Evolutionary conservation across 2,797 vertebrate species (phyloP).

Genomic region (Lophotriccus pileatus): DNA sequence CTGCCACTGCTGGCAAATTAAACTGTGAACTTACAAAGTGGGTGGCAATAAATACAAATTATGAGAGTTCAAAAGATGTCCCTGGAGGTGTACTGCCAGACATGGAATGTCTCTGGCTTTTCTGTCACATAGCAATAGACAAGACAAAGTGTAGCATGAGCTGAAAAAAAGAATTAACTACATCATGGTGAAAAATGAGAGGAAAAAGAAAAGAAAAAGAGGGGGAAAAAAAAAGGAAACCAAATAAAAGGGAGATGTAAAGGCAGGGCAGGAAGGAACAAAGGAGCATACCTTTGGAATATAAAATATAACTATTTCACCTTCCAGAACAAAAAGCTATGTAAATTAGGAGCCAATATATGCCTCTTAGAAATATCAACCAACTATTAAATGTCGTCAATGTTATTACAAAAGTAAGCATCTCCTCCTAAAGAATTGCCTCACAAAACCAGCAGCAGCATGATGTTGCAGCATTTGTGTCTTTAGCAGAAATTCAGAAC

Average conservation of each 20-base stretch:
- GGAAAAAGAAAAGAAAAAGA: slow-evolving; percentile 60
- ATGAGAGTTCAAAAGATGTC: slow-evolving; percentile 81
- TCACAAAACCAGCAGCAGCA: not conserved
- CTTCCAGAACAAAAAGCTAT: slow-evolving; percentile 17
- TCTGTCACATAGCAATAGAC: slow-evolving; percentile 77
- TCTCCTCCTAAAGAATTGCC: not conserved
- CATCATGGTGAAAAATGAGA: slow-evolving; percentile 70
- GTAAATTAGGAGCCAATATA: slow-evolving; percentile 47
- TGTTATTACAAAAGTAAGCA: not conserved
- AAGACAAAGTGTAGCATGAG: slow-evolving; percentile 70
- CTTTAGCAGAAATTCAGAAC: not conserved
- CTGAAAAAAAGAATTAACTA: slow-evolving; percentile 70
- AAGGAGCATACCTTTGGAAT: slow-evolving; percentile 38
- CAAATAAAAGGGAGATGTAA: slow-evolving; percentile 40
- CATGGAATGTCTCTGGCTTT: slow-evolving; percentile 77
- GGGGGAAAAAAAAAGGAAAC: not conserved
- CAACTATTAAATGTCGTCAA: not conserved
- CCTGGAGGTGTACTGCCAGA: slow-evolving; percentile 77
- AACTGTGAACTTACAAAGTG: slow-evolving; percentile 84
- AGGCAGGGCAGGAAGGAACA: slow-evolving; percentile 23
- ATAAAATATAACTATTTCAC: not conserved
- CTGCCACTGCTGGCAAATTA: slow-evolving; percentile 82
- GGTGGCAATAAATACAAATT: slow-evolving; percentile 82
- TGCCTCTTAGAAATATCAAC: not conserved
- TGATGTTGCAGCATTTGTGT: not conserved